These are phyloP conservation scores for Steinernema khuongi DNA, from an alignment of 1,140 invertebrate species.

Conservation along the genomic window DNA sequence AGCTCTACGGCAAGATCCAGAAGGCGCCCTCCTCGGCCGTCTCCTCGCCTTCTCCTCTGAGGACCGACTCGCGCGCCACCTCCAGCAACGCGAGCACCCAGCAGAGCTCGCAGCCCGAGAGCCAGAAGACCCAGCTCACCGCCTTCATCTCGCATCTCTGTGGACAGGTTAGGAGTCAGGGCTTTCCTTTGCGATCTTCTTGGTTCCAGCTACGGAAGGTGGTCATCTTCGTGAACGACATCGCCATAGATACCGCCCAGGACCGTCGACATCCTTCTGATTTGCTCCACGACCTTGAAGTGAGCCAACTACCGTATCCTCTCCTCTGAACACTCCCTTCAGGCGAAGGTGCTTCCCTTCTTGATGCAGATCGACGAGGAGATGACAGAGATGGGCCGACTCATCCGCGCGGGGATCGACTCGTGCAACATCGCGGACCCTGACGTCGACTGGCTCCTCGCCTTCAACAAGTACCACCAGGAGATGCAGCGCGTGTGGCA, in stretches of 20 bases:
- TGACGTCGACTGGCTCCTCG: constrained; percentile 19
- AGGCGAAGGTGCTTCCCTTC: constrained; percentile 16
- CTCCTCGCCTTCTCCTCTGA: not conserved
- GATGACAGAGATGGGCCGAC: constrained; percentile 4
- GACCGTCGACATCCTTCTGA: not conserved
- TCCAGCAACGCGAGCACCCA: not conserved
- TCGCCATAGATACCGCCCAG: not conserved
- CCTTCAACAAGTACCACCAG: constrained; percentile 13
- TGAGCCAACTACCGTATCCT: not conserved
- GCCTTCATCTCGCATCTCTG: constrained; percentile 7
- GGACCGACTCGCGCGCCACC: not conserved
- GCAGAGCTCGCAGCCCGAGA: constrained; percentile 16
- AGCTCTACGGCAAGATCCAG: not conserved
- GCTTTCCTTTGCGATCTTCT: not conserved
- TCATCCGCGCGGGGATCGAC: not conserved
- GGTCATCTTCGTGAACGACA: not conserved
- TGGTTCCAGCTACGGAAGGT: not conserved
- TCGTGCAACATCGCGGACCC: constrained; percentile 1
- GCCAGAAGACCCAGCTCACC: constrained; percentile 1
- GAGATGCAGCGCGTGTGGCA: constrained; percentile 15
- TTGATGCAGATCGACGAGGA: constrained; percentile 19
- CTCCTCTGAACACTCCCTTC: not conserved
- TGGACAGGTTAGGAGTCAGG: not conserved
- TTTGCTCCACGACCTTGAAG: not conserved
- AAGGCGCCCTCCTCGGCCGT: not conserved